These are phyloP conservation scores for Mamestra configurata DNA, from an alignment of 1,140 invertebrate genomes.

Conservation along the genomic window DNA sequence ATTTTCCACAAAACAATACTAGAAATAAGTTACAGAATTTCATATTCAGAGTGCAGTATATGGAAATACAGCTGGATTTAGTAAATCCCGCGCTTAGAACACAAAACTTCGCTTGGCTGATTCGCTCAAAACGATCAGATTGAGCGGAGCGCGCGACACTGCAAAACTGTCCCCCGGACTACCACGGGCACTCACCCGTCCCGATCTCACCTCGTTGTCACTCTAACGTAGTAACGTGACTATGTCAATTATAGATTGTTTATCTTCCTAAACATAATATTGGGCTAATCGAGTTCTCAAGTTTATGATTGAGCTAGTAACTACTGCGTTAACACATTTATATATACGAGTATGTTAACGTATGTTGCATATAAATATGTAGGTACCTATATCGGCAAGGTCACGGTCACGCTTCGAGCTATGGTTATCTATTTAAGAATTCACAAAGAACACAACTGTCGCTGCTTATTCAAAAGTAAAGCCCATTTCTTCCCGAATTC, in stretches of 20 bases:
- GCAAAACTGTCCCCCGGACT: slow-evolving; percentile 59
- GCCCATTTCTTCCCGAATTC: too few relatives aligned
- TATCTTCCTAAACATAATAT: slow-evolving; percentile 7
- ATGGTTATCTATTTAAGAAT: too few relatives aligned
- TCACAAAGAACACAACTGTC: too few relatives aligned
- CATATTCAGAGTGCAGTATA: slow-evolving; percentile 54
- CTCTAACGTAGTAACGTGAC: not conserved
- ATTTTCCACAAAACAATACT: slow-evolving; percentile 39
- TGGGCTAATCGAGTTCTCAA: slow-evolving; percentile 1
- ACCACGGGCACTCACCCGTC: not conserved
- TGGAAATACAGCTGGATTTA: slow-evolving; percentile 65
- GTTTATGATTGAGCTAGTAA: slow-evolving; percentile 30
- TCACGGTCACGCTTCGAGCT: not conserved
- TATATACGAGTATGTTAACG: too few relatives aligned
- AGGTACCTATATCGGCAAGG: not conserved
- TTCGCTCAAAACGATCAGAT: slow-evolving; percentile 70
- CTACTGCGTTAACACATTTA: not conserved
- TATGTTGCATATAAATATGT: not conserved
- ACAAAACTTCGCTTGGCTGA: slow-evolving; percentile 71
- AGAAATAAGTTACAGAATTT: slow-evolving; percentile 55
- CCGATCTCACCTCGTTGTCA: slow-evolving; percentile 15
- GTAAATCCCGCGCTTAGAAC: slow-evolving; percentile 72
- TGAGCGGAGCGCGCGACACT: slow-evolving; percentile 56
- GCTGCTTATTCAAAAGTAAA: too few relatives aligned
- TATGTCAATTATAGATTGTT: not conserved